Base-by-base conservation (phyloP, 1,140 invertebrate genomes). In the Bombus haemorrhoidalis region DNA sequence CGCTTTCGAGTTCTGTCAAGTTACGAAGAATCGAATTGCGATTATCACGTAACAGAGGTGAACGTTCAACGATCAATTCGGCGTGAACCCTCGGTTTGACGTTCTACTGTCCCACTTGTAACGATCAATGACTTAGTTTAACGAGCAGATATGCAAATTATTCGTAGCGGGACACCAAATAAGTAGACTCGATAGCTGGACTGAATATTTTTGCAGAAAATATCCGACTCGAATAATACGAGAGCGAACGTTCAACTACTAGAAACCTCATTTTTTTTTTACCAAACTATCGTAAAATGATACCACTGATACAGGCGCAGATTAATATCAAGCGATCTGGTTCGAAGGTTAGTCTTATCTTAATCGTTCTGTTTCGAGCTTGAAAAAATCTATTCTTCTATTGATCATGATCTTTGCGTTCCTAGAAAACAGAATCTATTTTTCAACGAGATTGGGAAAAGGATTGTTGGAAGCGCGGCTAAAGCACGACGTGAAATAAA, bases 71-170 rank as follows among this genome's bases (percentile, higher is more conserved):
- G 47, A 47, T 12, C 22, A 37, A 12, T n/a, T 41, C 25, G 25
- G 10, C 18, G 6, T 9, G 72, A 43, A 12, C 41, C 18, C 32
- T 73, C 41, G 4, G 28, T n/a, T 62, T n/a, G 72, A 41, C 28
- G 47, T 18, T 8, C 28, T 18, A 22, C 18, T 47, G 41, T 10
- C 9, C 72, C 32, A 47, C 3, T 73, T 47, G 32, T 10, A 47
- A n/a, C 68, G 10, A 69, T 12, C 34, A 39, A 28, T 39, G 22
- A 28, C 68, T 12, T 59, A 34, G 34, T 72, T 28, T 28, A 43
- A 41, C 71, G 28, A 72, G 28, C 72, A 73, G 28, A 73, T 47
- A 47, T 43, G 72, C 28, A 73, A 73, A 73, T 9, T 73, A 47
- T 47, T 32, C 15, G 34, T 28, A 53, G 9, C 9, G 0, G 66